Base-by-base conservation (phyloP, 2,888 invertebrate genomes). In the Amphipyra tragopoginis region DNA sequence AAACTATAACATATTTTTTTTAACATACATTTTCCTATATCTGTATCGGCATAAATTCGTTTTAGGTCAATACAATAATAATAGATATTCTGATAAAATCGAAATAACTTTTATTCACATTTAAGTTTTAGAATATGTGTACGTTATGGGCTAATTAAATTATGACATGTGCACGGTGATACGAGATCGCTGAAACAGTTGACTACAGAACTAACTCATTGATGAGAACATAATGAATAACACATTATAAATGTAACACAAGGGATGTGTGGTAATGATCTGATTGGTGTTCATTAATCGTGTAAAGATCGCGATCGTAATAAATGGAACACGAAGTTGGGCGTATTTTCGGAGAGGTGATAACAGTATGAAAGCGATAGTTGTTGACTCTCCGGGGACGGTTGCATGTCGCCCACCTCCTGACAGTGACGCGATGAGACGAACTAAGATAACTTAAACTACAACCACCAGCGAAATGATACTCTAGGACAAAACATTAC, bases 91-190 rank as follows among this genome's bases (percentile, higher is more conserved):
- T 92, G 93, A 92, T 93, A 92, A 88, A 93, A 92, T 92, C 88
- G 90, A 93, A 93, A 89, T 91, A 93, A 93, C 90, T 89, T 93
- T 92, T 93, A 93, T 93, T 93, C 91, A 93, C 92, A 92, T 86
- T 90, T 86, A 42, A 8, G 84, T 89, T 94, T 94, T 94, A 94
- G 94, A 94, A 94, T 93, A 93, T 94, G 93, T 89, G 90, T 92
- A 90, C 84, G 82, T 92, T 90, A 91, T 84, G 81, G 84, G 83
- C 91, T 93, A 92, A 82, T 85, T 81, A 79, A 88, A 89, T 72
- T 73, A 68, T 85, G 85, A 88, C 83, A 84, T 87, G 90, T 92
- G 93, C 91, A 91, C 92, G 91, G 92, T 90, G 91, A 84, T 83
- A 84, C 92, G 92, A 92, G 93, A 91, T 90, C 91, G 82, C 89